Conservation (phyloP, 2,888 invertebrate genomes). For the Cerceris rybyensis region DNA sequence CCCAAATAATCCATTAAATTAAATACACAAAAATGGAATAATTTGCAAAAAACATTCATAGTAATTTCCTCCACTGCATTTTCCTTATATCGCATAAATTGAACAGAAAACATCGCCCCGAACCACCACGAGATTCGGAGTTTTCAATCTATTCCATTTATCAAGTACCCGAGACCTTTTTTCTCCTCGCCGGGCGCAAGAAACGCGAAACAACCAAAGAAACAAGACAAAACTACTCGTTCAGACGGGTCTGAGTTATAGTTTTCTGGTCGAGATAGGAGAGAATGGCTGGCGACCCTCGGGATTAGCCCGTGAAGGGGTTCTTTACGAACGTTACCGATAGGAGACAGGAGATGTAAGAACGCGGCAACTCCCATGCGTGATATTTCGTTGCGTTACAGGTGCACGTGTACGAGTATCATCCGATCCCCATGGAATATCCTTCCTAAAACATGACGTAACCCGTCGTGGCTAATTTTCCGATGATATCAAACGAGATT, state of each 20-base stretch:
- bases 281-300: slow-evolving; percentile 28
- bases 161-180: slow-evolving; percentile 35
- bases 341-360: slow-evolving; percentile 32
- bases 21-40: too few relatives aligned
- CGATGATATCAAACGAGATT: slow-evolving; percentile 9
- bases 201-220: slow-evolving; percentile 10
- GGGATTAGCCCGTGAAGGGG: slow-evolving; percentile 34
- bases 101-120: slow-evolving; percentile 29
- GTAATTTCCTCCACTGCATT: background rate
- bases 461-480: slow-evolving; percentile 35
- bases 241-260: slow-evolving; percentile 54
- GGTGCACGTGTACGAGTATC: slow-evolving; percentile 40
- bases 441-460: background rate
- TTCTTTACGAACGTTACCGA: slow-evolving; percentile 53
- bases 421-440: slow-evolving; percentile 23
- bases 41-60: too few relatives aligned
- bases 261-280: slow-evolving; percentile 52
- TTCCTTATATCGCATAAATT: background rate
- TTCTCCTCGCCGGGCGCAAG: slow-evolving; percentile 7
- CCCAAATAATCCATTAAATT: too few relatives aligned
- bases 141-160: slow-evolving; percentile 45
- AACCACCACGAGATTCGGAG: slow-evolving; percentile 23
- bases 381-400: slow-evolving; percentile 51
- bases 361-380: slow-evolving; percentile 56
- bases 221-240: slow-evolving; percentile 28